Percentiles rank a stretch among this genome's conserved stretches.
Conservation (phyloP, 53 echinoderm and acorn worm genomes). For the Apostichopus leukothele region DNA sequence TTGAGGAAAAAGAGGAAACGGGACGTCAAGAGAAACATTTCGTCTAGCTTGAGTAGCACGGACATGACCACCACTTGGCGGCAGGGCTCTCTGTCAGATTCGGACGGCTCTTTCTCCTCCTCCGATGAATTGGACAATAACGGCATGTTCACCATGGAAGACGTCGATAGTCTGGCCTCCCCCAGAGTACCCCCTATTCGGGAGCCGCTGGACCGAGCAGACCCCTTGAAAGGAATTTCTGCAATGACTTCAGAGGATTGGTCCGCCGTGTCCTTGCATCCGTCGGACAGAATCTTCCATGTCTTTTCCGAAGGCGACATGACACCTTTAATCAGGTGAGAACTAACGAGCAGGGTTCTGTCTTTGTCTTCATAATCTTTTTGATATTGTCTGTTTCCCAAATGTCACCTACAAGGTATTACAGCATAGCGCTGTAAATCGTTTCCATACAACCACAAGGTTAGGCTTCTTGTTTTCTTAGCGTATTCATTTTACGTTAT, state of each 20-base stretch:
- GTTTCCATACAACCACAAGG: too few species aligned
- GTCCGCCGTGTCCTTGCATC: slow-evolving; percentile 48
- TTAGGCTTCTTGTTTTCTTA: too few species aligned
- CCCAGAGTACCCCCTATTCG: slow-evolving; percentile 38
- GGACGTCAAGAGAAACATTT: slow-evolving; percentile 16
- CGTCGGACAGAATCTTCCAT: slow-evolving; percentile 67
- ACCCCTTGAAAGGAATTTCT: slow-evolving; percentile 26
- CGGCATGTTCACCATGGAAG: slow-evolving; percentile 58
- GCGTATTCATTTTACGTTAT: neutral
- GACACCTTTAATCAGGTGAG: slow-evolving; percentile 89
- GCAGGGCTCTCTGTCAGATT: slow-evolving; percentile 43
- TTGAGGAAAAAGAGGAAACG: slow-evolving; percentile 62
- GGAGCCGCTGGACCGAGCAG: slow-evolving; percentile 15
- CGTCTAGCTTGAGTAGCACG: slow-evolving; percentile 19
- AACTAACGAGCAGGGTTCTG: too few species aligned
- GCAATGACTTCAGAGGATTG: slow-evolving; percentile 58
- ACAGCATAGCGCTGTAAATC: too few species aligned
- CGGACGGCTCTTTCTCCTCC: slow-evolving; percentile 18
- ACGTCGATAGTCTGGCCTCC: slow-evolving; percentile 25
- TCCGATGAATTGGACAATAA: slow-evolving; percentile 39
- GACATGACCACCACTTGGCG: slow-evolving; percentile 34
- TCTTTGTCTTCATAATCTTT: too few species aligned
- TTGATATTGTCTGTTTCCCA: too few species aligned
- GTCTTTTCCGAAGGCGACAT: slow-evolving; percentile 92
- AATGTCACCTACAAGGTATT: too few species aligned